Conservation (phyloP, 2,797 vertebrate genomes). For the Atherinosoma microstoma region DNA sequence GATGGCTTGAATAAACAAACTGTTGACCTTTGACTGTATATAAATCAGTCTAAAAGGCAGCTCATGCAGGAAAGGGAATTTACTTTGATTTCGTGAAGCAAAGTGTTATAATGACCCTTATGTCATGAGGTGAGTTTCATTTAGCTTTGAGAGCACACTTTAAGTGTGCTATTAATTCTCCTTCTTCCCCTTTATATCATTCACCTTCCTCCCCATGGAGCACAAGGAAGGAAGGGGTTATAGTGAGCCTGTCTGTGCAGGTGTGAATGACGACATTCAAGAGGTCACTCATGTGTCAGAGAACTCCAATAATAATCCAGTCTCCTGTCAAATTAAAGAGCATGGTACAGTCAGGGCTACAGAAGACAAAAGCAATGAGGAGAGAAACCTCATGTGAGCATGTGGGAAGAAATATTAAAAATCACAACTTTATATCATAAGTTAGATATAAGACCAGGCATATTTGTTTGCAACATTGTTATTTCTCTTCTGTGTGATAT, state of each 20-base stretch:
- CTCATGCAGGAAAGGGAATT: conserved; percentile 33
- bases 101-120: conserved; percentile 39
- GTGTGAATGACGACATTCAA: conserved; percentile 31
- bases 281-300: conserved; percentile 14
- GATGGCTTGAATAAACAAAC: neutral
- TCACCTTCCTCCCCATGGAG: conserved; percentile 25
- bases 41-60: conserved; percentile 24
- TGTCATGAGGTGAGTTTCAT: conserved; percentile 49
- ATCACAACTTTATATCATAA: conserved; percentile 23
- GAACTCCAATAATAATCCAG: neutral
- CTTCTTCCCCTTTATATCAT: conserved; percentile 29
- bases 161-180: conserved; percentile 56
- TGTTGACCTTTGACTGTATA: neutral
- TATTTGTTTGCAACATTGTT: conserved; percentile 43
- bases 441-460: conserved; percentile 2
- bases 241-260: conserved; percentile 25
- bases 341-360: neutral
- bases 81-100: conserved; percentile 8
- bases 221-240: neutral
- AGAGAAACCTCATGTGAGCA: conserved; percentile 13
- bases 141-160: conserved; percentile 43
- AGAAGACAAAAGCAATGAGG: neutral
- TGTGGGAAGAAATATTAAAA: conserved; percentile 25
- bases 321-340: conserved; percentile 10
- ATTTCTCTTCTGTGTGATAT: conserved; percentile 40